Percentiles rank a stretch among this genome's conserved stretches.
These are phyloP conservation scores for Pterocles gutturalis DNA, from an alignment of 2,113 vertebrate genomes.

Conservation along the genomic window DNA sequence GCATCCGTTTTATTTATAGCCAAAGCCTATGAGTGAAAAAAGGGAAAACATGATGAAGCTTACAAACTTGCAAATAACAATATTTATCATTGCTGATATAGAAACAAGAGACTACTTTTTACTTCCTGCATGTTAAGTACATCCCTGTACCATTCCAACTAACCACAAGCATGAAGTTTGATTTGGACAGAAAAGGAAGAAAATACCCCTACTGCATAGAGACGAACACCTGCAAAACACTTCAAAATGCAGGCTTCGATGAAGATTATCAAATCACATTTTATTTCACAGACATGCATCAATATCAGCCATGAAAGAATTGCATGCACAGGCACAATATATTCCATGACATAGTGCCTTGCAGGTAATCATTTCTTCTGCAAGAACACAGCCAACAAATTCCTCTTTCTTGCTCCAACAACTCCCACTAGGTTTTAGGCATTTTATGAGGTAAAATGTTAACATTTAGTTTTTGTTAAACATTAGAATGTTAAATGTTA, in stretches of 20 bases:
- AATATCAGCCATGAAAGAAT: neutral
- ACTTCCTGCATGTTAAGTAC: neutral
- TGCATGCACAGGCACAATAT: neutral
- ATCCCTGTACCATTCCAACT: neutral
- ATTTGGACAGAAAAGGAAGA: neutral
- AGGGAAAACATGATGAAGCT: neutral
- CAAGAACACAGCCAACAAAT: neutral
- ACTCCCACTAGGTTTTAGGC: neutral
- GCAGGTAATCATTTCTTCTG: neutral
- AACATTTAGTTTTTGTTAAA: neutral
- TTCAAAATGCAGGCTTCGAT: neutral
- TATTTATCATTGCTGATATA: neutral
- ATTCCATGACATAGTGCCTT: neutral
- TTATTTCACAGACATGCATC: neutral
- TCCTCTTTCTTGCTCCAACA: neutral
- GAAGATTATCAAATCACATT: neutral
- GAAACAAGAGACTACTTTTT: neutral
- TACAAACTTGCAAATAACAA: neutral
- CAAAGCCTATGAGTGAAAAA: slow-evolving; percentile 78
- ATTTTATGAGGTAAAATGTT: neutral
- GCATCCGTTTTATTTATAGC: slow-evolving; percentile 82
- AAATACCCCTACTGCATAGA: neutral
- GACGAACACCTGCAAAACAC: neutral
- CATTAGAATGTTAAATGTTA: neutral
- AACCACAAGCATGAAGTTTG: neutral